Conservation (phyloP, 2,113 vertebrate genomes). For the Semicossyphus pulcher region DNA sequence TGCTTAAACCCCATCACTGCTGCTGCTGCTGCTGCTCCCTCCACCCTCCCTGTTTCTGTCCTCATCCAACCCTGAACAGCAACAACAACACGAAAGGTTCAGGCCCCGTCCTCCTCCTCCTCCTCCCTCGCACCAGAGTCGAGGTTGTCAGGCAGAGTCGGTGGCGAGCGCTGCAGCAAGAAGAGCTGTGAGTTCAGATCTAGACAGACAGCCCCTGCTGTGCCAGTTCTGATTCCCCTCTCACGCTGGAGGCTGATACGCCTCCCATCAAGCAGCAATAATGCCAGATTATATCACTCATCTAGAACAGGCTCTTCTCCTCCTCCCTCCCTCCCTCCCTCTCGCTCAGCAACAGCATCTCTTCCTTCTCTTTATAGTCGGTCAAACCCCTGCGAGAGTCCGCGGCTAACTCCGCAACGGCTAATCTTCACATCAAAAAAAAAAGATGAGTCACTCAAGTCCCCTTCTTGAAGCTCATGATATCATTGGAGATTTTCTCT, state of each 20-base stretch:
- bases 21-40: constrained; percentile 4
- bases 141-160: constrained; percentile 71
- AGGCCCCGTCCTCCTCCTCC: constrained; percentile 31
- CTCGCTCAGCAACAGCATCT: constrained; percentile 54
- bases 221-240: constrained; percentile 70
- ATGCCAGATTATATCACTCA: constrained; percentile 77
- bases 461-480: constrained; percentile 68
- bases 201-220: constrained; percentile 72
- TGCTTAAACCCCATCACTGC: constrained; percentile 31
- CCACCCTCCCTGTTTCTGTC: constrained; percentile 48
- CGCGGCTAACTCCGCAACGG: constrained; percentile 50
- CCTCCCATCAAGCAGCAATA: constrained; percentile 76
- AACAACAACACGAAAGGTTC: constrained; percentile 58
- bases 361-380: constrained; percentile 59
- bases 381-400: constrained; percentile 51
- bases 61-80: constrained; percentile 63
- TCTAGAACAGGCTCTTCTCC: constrained; percentile 65
- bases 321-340: constrained; percentile 25
- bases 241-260: constrained; percentile 61
- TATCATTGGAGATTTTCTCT: constrained; percentile 72
- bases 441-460: constrained; percentile 73
- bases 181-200: constrained; percentile 68
- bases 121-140: constrained; percentile 46
- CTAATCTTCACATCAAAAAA: constrained; percentile 74
- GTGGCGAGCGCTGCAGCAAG: constrained; percentile 53